Evolutionary conservation across 2,797 vertebrate genomes (phyloP).

Genomic region (Chelon labrosus): DNA sequence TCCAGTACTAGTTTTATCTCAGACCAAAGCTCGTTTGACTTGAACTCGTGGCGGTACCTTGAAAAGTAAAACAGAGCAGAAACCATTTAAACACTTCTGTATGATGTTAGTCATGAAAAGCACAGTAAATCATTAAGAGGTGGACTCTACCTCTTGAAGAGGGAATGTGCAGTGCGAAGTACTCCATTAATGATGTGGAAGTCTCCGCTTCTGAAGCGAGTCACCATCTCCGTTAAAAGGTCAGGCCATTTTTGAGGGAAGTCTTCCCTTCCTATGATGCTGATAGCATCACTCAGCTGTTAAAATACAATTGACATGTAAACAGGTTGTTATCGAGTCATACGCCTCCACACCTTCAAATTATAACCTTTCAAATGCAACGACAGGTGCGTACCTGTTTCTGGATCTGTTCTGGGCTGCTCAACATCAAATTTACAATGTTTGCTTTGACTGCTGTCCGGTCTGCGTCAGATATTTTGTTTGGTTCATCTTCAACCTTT

Average conservation of each 20-base stretch:
- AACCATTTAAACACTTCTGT: background rate
- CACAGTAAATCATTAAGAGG: background rate
- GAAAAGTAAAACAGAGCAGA: background rate
- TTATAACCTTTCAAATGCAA: fast-evolving
- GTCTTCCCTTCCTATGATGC: conserved; percentile 97
- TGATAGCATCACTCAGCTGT: conserved; percentile 97
- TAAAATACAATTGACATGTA: conserved; percentile 12
- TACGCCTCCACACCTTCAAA: background rate
- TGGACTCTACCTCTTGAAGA: conserved; percentile 93
- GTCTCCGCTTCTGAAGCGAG: conserved; percentile 96
- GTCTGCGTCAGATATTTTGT: conserved; percentile 96
- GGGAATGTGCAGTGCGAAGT: conserved; percentile 95
- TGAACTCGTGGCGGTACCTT: conserved; percentile 99
- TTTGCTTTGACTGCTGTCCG: conserved; percentile 96
- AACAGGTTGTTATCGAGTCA: background rate
- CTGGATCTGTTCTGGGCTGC: conserved; percentile 98
- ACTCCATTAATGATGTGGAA: conserved; percentile 99
- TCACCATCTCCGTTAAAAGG: conserved; percentile 97
- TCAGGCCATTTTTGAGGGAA: conserved; percentile 99
- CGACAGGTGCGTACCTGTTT: conserved; percentile 90
- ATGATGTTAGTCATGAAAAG: background rate
- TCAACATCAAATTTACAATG: conserved; percentile 98
- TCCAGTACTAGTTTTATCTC: conserved; percentile 98
- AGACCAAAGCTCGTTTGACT: conserved; percentile 97
- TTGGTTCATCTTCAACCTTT: conserved; percentile 95